Evolutionary conservation across 2,888 invertebrate species (phyloP), one percentile per base, ranked within the genome.

Genomic region (Rambutsinella grinnellia): DNA sequence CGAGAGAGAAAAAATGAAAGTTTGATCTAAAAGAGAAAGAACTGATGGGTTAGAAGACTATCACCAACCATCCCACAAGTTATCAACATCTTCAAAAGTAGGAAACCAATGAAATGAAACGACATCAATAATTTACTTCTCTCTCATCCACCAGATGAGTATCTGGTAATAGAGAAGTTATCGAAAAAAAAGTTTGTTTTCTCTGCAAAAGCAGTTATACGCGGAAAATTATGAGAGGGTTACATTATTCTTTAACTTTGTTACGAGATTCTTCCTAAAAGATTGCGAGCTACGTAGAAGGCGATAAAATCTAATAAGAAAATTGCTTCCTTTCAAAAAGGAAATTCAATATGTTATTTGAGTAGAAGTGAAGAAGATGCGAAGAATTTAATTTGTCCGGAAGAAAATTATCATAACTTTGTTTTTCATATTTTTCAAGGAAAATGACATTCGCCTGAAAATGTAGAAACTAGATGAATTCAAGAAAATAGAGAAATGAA

Each of bases 151-250:
- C 49, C 49, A 17, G 49, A 49, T 17, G 49, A 17, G 49, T 49
- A 19, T 49, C 49, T 49, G 8, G 57, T 49, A 49, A 19, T 57
- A 57, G 27, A 57, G 13, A 36, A 36, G 36, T 36, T 36, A 36
- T 13, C 26, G 24, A 57, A 57, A 3, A 24, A 57, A 26, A 57
- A 57, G 27, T 27, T 27, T 57, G 8, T 57, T 27, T 57, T 57
- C 27, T 57, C 13, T 36, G 49, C 13, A 49, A 49, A 49, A 49
- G 19, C 5, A 49, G 49, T 49, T 5, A n/a, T 5, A 49, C 13
- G 49, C 15, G 49, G 49, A 17, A n/a, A 17, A 49, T 8, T 13
- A 17, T 5, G 6, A 3, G 49, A n/a, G n/a, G n/a, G 19, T 13
- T 49, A 49, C 8, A 13, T 17, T n/a, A 13, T 54, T 10, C 23